A percentile compares a stretch with the other conserved stretches of the same genome.
These are phyloP conservation scores for Enteromius thamalakanensis DNA, from an alignment of 2,797 vertebrate genomes.

Conservation along the genomic window DNA sequence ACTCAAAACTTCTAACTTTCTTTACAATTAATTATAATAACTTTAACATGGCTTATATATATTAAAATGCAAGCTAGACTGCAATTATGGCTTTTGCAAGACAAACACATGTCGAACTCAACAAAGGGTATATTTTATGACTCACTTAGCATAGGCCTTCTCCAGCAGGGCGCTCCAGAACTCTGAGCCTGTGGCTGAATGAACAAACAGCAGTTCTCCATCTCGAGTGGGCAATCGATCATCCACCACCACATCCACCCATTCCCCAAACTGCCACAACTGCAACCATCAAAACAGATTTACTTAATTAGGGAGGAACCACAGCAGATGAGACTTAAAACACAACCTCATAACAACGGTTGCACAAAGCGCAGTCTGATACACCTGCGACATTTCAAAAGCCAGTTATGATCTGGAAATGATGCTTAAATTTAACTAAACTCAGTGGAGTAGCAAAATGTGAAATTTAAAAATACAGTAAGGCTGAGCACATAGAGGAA, in stretches of 20 bases:
- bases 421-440: not conserved
- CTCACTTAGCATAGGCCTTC: constrained; percentile 88
- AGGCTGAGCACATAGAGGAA: not conserved
- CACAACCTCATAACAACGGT: not conserved
- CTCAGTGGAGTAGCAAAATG: not conserved
- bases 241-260: constrained; percentile 91
- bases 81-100: not conserved
- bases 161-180: constrained; percentile 90
- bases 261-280: constrained; percentile 92
- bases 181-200: constrained; percentile 79
- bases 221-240: constrained; percentile 81
- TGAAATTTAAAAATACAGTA: not conserved
- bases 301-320: constrained; percentile 5
- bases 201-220: constrained; percentile 85
- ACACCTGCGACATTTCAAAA: not conserved
- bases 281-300: constrained; percentile 54
- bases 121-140: not conserved
- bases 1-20: too few relatives aligned
- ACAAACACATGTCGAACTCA: not conserved
- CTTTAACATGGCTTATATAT: too few relatives aligned
- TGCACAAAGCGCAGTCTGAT: not conserved
- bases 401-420: not conserved
- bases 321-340: not conserved
- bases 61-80: too few relatives aligned
- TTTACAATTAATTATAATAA: not conserved